Conservation (phyloP, 2,113 vertebrate species). For the Orycteropus afer region DNA sequence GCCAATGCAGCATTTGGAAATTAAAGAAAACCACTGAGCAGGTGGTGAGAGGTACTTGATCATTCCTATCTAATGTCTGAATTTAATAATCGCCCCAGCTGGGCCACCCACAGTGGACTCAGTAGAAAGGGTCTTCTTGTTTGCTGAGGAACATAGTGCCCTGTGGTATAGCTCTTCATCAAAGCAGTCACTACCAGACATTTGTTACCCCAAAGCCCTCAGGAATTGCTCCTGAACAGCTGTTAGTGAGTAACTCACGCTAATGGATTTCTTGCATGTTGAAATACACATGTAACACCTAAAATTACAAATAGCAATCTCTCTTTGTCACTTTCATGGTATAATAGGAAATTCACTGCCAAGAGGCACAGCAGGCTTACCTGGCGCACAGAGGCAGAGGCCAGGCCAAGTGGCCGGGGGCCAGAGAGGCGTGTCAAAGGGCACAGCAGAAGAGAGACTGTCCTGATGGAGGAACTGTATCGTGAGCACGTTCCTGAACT, state of each 20-base stretch:
- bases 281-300: constrained; percentile 50
- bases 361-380: too few relatives aligned
- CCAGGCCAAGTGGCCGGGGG: too few relatives aligned
- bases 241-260: constrained; percentile 45
- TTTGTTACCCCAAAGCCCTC: not conserved
- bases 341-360: not conserved
- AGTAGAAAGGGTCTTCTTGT: constrained; percentile 53
- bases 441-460: too few relatives aligned
- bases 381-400: too few relatives aligned
- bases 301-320: constrained; percentile 23
- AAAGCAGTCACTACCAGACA: constrained; percentile 41
- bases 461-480: too few relatives aligned
- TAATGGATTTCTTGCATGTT: constrained; percentile 38
- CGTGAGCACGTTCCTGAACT: too few relatives aligned
- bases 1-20: constrained; percentile 60
- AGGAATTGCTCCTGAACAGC: not conserved
- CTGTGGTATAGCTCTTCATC: constrained; percentile 37
- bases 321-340: not conserved
- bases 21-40: constrained; percentile 49
- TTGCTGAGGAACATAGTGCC: constrained; percentile 45
- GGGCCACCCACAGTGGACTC: constrained; percentile 43
- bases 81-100: constrained; percentile 71
- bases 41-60: constrained; percentile 44
- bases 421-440: too few relatives aligned
- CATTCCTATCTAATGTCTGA: not conserved